Percentiles rank a stretch among this genome's conserved stretches.
Evolutionary conservation across 2,797 vertebrate species (phyloP).

Genomic region (Silurus aristotelis): DNA sequence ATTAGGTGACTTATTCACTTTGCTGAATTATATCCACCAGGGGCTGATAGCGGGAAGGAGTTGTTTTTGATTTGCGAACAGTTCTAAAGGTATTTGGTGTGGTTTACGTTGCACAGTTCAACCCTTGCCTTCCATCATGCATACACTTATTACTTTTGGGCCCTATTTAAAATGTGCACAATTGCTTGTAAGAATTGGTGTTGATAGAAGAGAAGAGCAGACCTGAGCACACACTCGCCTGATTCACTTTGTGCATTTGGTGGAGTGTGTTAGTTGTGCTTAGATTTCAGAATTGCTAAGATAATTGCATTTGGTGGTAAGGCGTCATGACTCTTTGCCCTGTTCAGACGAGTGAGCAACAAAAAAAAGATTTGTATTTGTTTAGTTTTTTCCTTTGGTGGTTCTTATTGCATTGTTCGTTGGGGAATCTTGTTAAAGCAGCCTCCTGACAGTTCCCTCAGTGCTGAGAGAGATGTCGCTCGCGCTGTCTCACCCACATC

Average conservation of each 20-base stretch:
- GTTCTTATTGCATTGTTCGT: slow-evolving; percentile 37
- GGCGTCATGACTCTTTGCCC: slow-evolving; percentile 36
- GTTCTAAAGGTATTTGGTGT: slow-evolving; percentile 22
- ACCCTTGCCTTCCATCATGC: not conserved
- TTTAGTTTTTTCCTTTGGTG: slow-evolving; percentile 28
- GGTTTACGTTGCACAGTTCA: not conserved
- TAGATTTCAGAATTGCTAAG: slow-evolving; percentile 34
- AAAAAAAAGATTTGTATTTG: slow-evolving; percentile 34
- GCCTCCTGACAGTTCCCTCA: slow-evolving; percentile 53
- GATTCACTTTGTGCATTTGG: slow-evolving; percentile 12
- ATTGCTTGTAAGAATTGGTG: slow-evolving; percentile 15
- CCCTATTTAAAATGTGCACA: slow-evolving; percentile 1
- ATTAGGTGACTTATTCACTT: slow-evolving; percentile 47
- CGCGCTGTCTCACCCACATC: slow-evolving; percentile 54
- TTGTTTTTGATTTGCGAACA: slow-evolving; percentile 46
- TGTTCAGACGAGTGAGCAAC: slow-evolving; percentile 60
- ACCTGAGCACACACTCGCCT: not conserved
- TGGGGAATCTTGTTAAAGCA: slow-evolving; percentile 57
- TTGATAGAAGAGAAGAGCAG: slow-evolving; percentile 13
- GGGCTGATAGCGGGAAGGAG: slow-evolving; percentile 12
- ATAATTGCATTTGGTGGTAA: slow-evolving; percentile 35
- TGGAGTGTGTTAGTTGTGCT: slow-evolving; percentile 29
- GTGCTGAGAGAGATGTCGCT: slow-evolving; percentile 44
- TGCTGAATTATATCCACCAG: slow-evolving; percentile 35
- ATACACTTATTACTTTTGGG: slow-evolving; percentile 20